Percentiles rank a stretch among this genome's conserved stretches.
Conservation (phyloP, 2,888 invertebrate species). For the Spodoptera exigua region DNA sequence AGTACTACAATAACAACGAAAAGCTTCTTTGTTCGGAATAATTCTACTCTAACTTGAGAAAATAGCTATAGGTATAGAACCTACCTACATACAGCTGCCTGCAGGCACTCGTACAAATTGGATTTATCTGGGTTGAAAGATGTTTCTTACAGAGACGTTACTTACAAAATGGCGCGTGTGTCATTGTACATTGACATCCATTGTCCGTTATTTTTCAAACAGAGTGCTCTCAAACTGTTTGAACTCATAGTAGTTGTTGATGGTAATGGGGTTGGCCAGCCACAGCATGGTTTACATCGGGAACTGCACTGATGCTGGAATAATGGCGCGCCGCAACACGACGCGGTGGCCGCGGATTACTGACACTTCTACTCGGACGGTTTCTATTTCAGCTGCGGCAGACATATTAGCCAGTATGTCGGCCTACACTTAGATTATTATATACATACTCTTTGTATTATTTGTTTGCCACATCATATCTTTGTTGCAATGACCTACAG, state of each 20-base stretch:
- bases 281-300: constrained; percentile 57
- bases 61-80: too few relatives aligned
- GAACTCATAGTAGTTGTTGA: constrained; percentile 79
- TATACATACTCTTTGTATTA: background rate
- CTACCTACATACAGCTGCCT: too few relatives aligned
- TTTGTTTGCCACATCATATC: too few relatives aligned
- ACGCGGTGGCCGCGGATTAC: background rate
- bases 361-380: constrained; percentile 16
- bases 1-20: too few relatives aligned
- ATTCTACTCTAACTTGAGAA: too few relatives aligned
- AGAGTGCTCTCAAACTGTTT: constrained; percentile 65
- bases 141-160: background rate
- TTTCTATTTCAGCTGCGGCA: constrained; percentile 21
- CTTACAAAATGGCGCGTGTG: constrained; percentile 29
- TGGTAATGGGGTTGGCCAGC: constrained; percentile 67
- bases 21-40: too few relatives aligned
- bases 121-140: too few relatives aligned
- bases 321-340: background rate
- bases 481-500: too few relatives aligned
- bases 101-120: too few relatives aligned
- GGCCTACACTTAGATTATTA: too few relatives aligned
- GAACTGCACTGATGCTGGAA: constrained; percentile 19
- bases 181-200: constrained; percentile 17
- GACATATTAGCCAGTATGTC: background rate
- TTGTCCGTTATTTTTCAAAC: constrained; percentile 61